Percentiles rank a stretch among this genome's conserved stretches.
Conservation (phyloP, 2,888 invertebrate species). For the Proisotoma minuta region DNA sequence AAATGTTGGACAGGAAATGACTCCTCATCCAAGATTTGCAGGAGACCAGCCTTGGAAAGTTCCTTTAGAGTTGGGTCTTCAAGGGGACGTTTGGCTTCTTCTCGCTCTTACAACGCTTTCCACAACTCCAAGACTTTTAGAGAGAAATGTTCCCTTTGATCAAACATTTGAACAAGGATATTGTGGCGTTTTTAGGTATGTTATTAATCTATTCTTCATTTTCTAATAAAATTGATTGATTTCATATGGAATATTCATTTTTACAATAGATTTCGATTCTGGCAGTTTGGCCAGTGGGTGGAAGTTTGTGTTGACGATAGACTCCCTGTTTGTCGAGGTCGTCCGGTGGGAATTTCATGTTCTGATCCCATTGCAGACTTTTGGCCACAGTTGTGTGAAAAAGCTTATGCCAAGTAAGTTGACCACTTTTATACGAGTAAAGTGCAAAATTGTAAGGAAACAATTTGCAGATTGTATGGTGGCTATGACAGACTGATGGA, state of each 20-base stretch:
- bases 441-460: not conserved
- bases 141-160: conserved; percentile 63
- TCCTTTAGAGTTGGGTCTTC: conserved; percentile 56
- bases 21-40: conserved; percentile 54
- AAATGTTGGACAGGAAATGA: conserved; percentile 69
- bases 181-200: conserved; percentile 63
- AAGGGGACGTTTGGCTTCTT: conserved; percentile 60
- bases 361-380: conserved; percentile 62
- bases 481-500: conserved; percentile 62
- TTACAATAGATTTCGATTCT: conserved; percentile 63
- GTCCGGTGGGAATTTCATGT: conserved; percentile 61
- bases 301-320: conserved; percentile 71
- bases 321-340: conserved; percentile 64
- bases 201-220: not conserved
- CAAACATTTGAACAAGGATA: conserved; percentile 63
- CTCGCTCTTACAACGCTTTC: conserved; percentile 64
- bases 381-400: conserved; percentile 72
- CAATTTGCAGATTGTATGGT: conserved; percentile 59
- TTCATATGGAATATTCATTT: not conserved
- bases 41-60: conserved; percentile 43
- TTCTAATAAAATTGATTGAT: not conserved
- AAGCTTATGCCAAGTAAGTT: conserved; percentile 72
- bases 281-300: conserved; percentile 75
- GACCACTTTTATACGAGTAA: not conserved
- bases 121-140: conserved; percentile 63